Conservation (phyloP, 2,113 vertebrate genomes). For the Poeciliopsis turrubarensis region DNA sequence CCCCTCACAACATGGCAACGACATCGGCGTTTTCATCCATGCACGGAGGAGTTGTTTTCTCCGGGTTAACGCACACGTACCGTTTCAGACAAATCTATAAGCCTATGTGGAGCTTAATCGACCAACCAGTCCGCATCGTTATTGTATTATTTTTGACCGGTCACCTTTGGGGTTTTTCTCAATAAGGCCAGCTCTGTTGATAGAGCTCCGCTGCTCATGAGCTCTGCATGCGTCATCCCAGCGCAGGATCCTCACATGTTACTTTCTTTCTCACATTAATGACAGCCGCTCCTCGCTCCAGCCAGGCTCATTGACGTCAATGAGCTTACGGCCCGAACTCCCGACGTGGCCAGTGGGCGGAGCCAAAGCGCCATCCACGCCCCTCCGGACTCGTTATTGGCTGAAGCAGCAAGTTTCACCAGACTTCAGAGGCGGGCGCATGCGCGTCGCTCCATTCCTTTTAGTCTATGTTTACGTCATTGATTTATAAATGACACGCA, state of each 20-base stretch:
- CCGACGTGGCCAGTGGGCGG: conserved; percentile 56
- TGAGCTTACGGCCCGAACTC: conserved; percentile 37
- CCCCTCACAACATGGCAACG: neutral
- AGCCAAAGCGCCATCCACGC: no score
- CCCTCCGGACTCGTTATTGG: conserved; percentile 22
- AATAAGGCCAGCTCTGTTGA: neutral
- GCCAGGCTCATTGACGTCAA: conserved; percentile 73
- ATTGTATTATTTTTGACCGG: neutral
- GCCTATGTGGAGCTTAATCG: neutral
- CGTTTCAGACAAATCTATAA: no score
- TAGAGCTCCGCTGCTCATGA: neutral
- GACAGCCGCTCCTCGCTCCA: conserved; percentile 26
- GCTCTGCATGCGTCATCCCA: conserved; percentile 47
- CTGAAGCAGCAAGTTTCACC: neutral
- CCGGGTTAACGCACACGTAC: no score
- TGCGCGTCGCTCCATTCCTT: neutral
- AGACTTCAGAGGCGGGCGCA: neutral
- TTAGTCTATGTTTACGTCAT: conserved; percentile 14
- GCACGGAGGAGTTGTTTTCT: neutral
- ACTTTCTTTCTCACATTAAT: conserved; percentile 10
- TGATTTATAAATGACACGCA: conserved; percentile 12
- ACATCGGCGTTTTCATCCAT: neutral
- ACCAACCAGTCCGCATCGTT: neutral
- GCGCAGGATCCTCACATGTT: conserved; percentile 35
- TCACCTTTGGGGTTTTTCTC: neutral